These are phyloP conservation scores for Calonectris borealis DNA, from an alignment of 2,113 vertebrate species.

Conservation along the genomic window DNA sequence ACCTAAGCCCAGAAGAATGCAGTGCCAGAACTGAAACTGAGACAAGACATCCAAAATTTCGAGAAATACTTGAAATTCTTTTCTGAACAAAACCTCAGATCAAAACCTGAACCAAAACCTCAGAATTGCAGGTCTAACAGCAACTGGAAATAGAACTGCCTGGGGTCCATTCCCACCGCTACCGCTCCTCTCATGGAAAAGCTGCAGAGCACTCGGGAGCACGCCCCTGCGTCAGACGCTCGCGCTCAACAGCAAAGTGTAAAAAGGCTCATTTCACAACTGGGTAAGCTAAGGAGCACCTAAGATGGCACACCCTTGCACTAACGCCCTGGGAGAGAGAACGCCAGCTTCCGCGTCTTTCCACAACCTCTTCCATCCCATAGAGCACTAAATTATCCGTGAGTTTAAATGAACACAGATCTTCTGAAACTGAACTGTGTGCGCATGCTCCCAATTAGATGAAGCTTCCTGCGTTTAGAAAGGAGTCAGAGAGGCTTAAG, in stretches of 20 bases:
- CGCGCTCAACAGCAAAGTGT: accelerated
- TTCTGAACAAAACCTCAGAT: neutral
- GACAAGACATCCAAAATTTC: neutral
- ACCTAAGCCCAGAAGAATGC: neutral
- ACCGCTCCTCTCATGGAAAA: accelerated
- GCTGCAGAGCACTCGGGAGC: neutral
- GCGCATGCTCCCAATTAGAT: accelerated
- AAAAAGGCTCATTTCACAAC: neutral
- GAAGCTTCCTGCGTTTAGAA: neutral
- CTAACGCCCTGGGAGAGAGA: neutral
- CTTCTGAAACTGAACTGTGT: neutral
- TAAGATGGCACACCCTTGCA: accelerated
- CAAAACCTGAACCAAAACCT: neutral
- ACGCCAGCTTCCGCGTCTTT: neutral
- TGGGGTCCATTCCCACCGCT: neutral
- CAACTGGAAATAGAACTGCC: neutral
- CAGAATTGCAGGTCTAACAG: neutral
- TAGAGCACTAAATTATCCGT: accelerated
- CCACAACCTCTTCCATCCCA: neutral
- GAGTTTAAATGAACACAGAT: neutral
- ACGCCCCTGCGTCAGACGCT: accelerated
- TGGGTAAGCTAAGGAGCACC: accelerated
- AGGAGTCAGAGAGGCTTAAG: neutral
- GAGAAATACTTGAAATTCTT: neutral
- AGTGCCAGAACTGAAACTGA: neutral